Percentiles rank a stretch among this genome's conserved stretches.
These are phyloP conservation scores for Acleris literana DNA, from an alignment of 2,888 invertebrate genomes.

Conservation along the genomic window DNA sequence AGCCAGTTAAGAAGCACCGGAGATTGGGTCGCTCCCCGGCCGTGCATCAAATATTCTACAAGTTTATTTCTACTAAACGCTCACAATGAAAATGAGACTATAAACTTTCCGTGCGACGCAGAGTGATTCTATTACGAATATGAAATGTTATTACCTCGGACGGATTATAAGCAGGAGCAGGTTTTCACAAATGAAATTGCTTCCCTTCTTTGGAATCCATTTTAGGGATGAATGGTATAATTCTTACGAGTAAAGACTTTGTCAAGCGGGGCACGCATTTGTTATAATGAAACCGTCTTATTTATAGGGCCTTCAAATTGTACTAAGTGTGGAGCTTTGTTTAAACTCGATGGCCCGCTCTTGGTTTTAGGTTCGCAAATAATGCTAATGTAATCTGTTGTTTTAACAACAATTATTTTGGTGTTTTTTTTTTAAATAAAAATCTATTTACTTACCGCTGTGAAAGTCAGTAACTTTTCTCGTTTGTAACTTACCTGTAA, in stretches of 20 bases:
- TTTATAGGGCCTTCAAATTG: constrained; percentile 38
- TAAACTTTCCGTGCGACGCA: constrained; percentile 81
- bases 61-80: constrained; percentile 81
- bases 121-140: constrained; percentile 84
- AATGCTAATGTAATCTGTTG: neutral
- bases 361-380: constrained; percentile 5
- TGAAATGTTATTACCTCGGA: constrained; percentile 83
- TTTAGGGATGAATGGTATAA: constrained; percentile 81
- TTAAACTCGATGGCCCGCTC: constrained; percentile 5
- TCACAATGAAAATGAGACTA: constrained; percentile 83
- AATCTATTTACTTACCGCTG: too few relatives aligned
- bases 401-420: neutral
- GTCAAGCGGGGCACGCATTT: constrained; percentile 69
- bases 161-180: constrained; percentile 83
- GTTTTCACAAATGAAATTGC: constrained; percentile 83
- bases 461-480: too few relatives aligned
- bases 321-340: constrained; percentile 11
- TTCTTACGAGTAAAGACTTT: constrained; percentile 79
- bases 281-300: constrained; percentile 49
- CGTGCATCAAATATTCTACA: constrained; percentile 80
- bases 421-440: neutral
- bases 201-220: constrained; percentile 82
- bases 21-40: constrained; percentile 69
- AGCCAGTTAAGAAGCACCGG: constrained; percentile 62
- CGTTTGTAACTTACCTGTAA: constrained; percentile 49